phyloP scores from a whole-genome alignment of 2,113 vertebrate genomes.

The Zosterops lateralis region DNA sequence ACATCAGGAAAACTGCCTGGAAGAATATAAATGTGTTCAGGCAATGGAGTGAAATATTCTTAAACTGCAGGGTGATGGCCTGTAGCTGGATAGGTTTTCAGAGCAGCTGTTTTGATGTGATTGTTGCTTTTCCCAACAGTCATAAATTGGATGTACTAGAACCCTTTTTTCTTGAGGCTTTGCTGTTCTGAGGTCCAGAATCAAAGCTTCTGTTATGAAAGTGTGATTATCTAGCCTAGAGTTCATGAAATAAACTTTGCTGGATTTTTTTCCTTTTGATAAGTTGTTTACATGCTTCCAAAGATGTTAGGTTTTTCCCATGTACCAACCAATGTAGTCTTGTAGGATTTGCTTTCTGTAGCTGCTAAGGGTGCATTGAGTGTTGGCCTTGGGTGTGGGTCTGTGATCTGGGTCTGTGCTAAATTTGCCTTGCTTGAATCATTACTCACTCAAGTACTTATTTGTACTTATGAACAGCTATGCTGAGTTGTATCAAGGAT shows the following conservation, averaged over 20 bases:
- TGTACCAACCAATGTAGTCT: accelerated
- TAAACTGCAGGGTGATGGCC: constrained; percentile 32
- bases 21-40: constrained; percentile 50
- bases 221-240: not conserved
- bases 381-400: not conserved
- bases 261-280: not conserved
- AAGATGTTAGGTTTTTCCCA: not conserved
- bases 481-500: not conserved
- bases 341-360: not conserved
- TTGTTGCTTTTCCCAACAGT: constrained; percentile 10
- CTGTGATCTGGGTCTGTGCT: not conserved
- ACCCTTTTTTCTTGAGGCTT: not conserved
- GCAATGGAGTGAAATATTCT: constrained; percentile 41
- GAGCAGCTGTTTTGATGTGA: not conserved
- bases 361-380: accelerated
- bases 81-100: constrained; percentile 26
- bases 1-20: constrained; percentile 53
- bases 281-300: not conserved
- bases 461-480: accelerated
- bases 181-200: not conserved
- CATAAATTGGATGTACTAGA: constrained; percentile 2
- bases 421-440: not conserved
- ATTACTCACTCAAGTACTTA: accelerated
- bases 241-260: not conserved
- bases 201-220: not conserved